Base-by-base conservation (phyloP, 1,140 invertebrate species). In the Drosophila equinoxialis region DNA sequence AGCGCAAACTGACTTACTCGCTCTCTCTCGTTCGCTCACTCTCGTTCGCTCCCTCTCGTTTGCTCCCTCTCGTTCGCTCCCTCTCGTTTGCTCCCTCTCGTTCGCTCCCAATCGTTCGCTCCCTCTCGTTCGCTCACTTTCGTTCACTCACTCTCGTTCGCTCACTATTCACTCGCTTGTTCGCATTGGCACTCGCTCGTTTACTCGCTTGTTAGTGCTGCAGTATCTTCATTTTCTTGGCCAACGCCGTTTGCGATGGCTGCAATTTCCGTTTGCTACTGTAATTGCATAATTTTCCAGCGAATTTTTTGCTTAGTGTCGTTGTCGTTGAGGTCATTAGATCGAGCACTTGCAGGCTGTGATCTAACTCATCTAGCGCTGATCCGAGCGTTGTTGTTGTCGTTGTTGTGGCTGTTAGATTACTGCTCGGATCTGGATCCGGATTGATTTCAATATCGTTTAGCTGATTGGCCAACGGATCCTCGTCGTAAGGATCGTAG, bases 401-500 rank as follows among this genome's bases (percentile, higher is more conserved):
- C 23, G 61, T 78, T 6, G 74, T 77, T 20, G 74, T 72, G 20
- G 68, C 64, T 6, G 74, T 70, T 54, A 76, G 66, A 35, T 76
- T 76, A 10, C 74, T 76, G 60, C 73, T 8, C 33, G 60, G 39
- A 2, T 65, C 57, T 57, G 71, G 57, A 30, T 84, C 67, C 26
- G 76, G 83, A 41, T 70, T 79, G 26, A 68, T 61, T n/a, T 83
- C 83, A 51, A 87, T 80, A 45, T 87, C 83, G 73, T 81, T 89
- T 33, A 87, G 76, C 77, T 87, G 83, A 66, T 87, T 87, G 76
- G 83, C 83, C 76, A 87, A 68, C 76, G 83, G 83, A 87, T 87
- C 83, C 83, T 87, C 83, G 58, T 89, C 85, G 69, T 89, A 89
- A 81, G 85, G 85, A 90, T 90, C 86, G 81, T 86, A 90, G 87